Evolutionary conservation across 2,113 vertebrate species (phyloP), one percentile per base, ranked within the genome.

Genomic region (Aythya baeri): DNA sequence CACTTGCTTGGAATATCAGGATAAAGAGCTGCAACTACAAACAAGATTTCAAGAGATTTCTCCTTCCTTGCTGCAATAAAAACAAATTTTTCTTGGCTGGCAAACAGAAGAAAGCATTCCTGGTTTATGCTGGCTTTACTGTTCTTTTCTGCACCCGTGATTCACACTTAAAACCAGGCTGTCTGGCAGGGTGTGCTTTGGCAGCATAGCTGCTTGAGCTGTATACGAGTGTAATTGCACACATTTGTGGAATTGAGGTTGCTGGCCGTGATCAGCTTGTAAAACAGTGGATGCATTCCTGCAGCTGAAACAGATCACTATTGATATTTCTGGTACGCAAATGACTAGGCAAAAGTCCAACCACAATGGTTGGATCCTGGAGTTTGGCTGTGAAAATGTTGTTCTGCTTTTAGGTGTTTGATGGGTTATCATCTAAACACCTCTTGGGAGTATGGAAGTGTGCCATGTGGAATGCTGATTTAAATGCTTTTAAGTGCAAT

Each of bases 111-210:
- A 83, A 85, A 85, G 41, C 59, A 59, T 95, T 94, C 82, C 82
- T 89, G 46, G 18, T 80, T 93, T 83, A 27, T 87, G n/a, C 41
- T 62, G 88, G 83, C 86, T 96, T 94, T 93, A n/a, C 68, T 90
- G 88, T 96, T 88, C 87, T 81, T 77, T 94, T 62, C 52, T 78
- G 27, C 84, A 57, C 23, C 11, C 12, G 0, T 75, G 61, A 77
- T 61, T 90, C 72, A 49, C 13, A 5, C 83, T 81, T 75, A 18
- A 44, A 91, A 49, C 32, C 34, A 49, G 44, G 22, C 68, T 75
- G 26, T 70, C 55, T 57, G 77, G 80, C 54, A 58, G 63, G 15
- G 25, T 9, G 65, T 22, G 5, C 36, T 86, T 76, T 83, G 76
- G 58, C 36, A 81, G 46, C 0, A 0, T 71, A 55, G 55, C 46